Conservation (phyloP, 2,888 invertebrate species). For the Drosophila pegasa region DNA sequence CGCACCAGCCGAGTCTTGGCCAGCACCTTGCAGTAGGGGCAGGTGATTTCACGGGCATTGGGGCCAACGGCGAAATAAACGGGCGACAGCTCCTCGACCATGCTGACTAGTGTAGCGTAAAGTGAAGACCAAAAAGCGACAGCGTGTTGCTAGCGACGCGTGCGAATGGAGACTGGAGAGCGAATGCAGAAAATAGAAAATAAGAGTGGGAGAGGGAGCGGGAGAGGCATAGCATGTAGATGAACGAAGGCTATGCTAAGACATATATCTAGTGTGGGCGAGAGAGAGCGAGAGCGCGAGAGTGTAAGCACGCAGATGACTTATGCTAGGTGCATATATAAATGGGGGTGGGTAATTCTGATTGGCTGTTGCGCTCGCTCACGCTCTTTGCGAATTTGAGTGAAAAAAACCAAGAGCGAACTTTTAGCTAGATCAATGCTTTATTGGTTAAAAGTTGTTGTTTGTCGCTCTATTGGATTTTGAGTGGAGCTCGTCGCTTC, state of each 20-base stretch:
- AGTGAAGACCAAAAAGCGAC: constrained; percentile 5
- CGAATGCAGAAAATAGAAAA: constrained; percentile 20
- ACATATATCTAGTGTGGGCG: not conserved
- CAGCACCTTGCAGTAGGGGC: constrained; percentile 80
- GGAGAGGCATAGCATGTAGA: not conserved
- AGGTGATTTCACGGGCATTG: constrained; percentile 78
- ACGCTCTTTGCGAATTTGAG: not conserved
- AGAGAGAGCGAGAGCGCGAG: not conserved
- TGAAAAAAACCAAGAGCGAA: not conserved
- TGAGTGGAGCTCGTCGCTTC: constrained; percentile 74
- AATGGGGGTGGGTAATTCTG: not conserved
- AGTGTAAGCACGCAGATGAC: not conserved
- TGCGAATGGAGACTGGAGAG: constrained; percentile 50
- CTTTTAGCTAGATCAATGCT: not conserved
- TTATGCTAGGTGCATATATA: not conserved
- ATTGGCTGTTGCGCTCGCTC: not conserved
- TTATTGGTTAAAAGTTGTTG: constrained; percentile 8
- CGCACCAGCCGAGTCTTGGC: constrained; percentile 76
- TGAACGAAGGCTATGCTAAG: not conserved
- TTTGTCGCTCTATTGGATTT: constrained; percentile 40
- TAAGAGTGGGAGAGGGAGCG: not conserved
- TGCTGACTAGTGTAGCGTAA: constrained; percentile 22
- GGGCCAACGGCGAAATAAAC: constrained; percentile 83
- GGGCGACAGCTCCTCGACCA: constrained; percentile 63
- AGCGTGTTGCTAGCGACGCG: constrained; percentile 33